Evolutionary conservation across 2,113 vertebrate genomes (phyloP).

Genomic region (Eonycteris spelaea): DNA sequence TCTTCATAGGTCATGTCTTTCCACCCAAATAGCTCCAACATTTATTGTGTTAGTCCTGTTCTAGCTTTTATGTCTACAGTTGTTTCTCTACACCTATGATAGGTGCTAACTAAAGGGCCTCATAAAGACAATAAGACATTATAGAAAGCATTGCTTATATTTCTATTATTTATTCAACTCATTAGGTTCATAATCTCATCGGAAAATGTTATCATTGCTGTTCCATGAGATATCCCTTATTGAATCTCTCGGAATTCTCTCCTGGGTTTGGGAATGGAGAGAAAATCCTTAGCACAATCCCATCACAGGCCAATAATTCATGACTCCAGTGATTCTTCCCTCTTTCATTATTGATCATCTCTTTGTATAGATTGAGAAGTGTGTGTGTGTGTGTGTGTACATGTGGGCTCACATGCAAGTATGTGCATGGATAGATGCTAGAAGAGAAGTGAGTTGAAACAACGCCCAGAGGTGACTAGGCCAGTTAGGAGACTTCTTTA

Average conservation of each 20-base stretch:
- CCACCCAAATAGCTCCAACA: background rate
- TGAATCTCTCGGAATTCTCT: background rate
- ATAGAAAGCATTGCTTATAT: background rate
- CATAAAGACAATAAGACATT: background rate
- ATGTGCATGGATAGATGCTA: background rate
- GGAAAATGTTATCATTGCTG: background rate
- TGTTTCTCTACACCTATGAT: background rate
- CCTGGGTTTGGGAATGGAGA: background rate
- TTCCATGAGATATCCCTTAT: background rate
- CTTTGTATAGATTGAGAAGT: background rate
- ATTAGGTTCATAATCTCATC: background rate
- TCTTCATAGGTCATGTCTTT: background rate
- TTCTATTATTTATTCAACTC: background rate
- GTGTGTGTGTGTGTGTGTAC: background rate
- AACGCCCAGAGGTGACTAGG: background rate
- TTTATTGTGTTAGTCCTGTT: background rate
- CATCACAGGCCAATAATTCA: background rate
- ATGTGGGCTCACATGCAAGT: background rate
- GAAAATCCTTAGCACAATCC: background rate
- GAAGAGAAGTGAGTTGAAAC: background rate
- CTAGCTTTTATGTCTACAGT: background rate
- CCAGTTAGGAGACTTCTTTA: background rate
- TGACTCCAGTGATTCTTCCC: background rate
- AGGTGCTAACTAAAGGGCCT: too few relatives aligned
- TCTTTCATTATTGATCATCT: background rate